Evolutionary conservation across 2,888 invertebrate species (phyloP).

Genomic region (Vanessa cardui): DNA sequence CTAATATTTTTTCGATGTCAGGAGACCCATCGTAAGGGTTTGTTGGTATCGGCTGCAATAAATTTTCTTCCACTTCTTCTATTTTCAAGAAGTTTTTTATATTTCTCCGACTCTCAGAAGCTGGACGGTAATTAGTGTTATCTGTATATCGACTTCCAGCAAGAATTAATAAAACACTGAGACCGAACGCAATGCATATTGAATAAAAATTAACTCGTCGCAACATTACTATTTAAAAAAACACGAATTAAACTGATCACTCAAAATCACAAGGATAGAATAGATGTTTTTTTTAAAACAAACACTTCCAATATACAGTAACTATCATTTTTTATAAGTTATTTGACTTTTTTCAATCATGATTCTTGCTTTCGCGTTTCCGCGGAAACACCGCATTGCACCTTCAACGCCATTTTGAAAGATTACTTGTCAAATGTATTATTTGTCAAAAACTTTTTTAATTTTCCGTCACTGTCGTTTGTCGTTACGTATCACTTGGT

Average conservation of each 20-base stretch:
- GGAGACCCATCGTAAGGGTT: conserved; percentile 65
- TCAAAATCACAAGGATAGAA: conserved; percentile 38
- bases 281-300: conserved; percentile 39
- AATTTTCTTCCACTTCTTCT: conserved; percentile 73
- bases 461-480: conserved; percentile 25
- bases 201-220: conserved; percentile 79
- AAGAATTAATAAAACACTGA: conserved; percentile 78
- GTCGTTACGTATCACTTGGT: conserved; percentile 22
- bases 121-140: conserved; percentile 77
- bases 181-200: conserved; percentile 79
- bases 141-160: conserved; percentile 82
- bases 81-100: conserved; percentile 84
- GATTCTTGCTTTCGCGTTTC: conserved; percentile 71
- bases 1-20: conserved; percentile 66
- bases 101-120: conserved; percentile 69
- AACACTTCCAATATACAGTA: conserved; percentile 64
- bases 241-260: conserved; percentile 52
- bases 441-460: conserved; percentile 37
- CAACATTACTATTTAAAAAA: conserved; percentile 72
- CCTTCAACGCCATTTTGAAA: conserved; percentile 68
- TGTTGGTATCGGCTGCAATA: conserved; percentile 63
- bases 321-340: conserved; percentile 67
- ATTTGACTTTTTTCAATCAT: conserved; percentile 68
- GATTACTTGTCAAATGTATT: conserved; percentile 35
- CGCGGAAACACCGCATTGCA: conserved; percentile 82